Evolutionary conservation across 2,113 vertebrate species (phyloP).

Genomic region (Carollia perspicillata): DNA sequence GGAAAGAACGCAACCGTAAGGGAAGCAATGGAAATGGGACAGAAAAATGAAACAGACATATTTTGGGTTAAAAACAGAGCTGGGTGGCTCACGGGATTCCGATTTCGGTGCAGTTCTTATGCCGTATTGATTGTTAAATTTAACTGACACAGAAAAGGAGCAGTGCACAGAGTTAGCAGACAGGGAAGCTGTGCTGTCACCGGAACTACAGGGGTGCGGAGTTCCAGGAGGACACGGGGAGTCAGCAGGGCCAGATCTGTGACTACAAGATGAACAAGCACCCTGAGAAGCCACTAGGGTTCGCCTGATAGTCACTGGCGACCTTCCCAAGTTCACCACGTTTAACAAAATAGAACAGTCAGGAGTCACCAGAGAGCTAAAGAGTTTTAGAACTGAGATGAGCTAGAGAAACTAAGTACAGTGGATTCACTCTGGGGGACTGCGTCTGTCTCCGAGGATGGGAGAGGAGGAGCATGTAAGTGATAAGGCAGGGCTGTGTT

Average conservation of each 20-base stretch:
- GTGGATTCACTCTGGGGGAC: background rate
- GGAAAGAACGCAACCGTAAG: background rate
- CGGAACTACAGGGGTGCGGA: background rate
- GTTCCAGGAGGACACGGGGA: background rate
- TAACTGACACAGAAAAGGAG: background rate
- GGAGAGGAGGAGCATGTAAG: background rate
- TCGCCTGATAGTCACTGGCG: background rate
- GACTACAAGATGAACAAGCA: background rate
- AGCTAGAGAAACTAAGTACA: background rate
- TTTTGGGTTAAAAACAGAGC: slow-evolving; percentile 2
- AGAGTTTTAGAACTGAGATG: background rate
- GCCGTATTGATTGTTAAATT: background rate
- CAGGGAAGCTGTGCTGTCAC: background rate
- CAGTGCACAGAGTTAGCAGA: background rate
- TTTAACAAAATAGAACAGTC: background rate
- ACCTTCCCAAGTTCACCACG: background rate
- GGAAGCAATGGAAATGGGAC: background rate
- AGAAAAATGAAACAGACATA: background rate
- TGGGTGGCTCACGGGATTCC: background rate
- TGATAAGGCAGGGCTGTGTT: background rate
- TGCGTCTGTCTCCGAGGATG: background rate
- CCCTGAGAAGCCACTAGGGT: background rate
- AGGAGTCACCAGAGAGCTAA: background rate
- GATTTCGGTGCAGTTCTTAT: background rate
- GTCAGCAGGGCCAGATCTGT: background rate